Evolutionary conservation across 2,113 vertebrate genomes (phyloP).

Genomic region (Bubalus kerabau): DNA sequence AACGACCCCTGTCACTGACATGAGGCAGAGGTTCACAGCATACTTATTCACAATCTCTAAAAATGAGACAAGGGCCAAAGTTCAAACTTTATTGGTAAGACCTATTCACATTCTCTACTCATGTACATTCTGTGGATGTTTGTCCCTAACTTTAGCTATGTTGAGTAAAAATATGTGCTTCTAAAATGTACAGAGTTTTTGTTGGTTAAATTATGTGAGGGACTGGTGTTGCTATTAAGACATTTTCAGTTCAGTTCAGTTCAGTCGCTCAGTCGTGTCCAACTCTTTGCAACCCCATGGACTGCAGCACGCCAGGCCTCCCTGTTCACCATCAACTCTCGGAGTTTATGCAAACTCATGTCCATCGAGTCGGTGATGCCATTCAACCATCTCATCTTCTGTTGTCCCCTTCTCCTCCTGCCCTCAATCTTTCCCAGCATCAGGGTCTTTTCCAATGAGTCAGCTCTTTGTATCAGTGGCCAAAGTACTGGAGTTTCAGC

Average conservation of each 20-base stretch:
- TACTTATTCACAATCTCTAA: neutral
- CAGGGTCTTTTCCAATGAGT: neutral
- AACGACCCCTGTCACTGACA: neutral
- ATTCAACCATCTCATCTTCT: neutral
- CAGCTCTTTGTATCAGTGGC: neutral
- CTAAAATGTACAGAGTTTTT: neutral
- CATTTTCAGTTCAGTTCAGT: neutral
- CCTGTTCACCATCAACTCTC: neutral
- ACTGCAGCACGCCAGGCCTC: neutral
- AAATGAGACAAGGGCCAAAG: neutral
- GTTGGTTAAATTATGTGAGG: neutral
- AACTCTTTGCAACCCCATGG: neutral
- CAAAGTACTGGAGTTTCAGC: neutral
- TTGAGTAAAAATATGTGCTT: neutral
- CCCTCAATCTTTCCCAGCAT: neutral
- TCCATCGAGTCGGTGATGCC: neutral
- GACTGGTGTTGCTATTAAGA: neutral
- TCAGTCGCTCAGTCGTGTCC: neutral
- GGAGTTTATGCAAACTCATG: neutral
- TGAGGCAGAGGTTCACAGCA: neutral
- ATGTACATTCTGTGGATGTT: neutral
- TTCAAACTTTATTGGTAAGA: neutral
- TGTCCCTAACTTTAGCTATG: neutral
- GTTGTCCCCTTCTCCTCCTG: neutral
- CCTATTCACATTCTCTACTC: neutral